phyloP scores from a whole-genome alignment of 2,797 vertebrate species.

The Decapterus maruadsi region DNA sequence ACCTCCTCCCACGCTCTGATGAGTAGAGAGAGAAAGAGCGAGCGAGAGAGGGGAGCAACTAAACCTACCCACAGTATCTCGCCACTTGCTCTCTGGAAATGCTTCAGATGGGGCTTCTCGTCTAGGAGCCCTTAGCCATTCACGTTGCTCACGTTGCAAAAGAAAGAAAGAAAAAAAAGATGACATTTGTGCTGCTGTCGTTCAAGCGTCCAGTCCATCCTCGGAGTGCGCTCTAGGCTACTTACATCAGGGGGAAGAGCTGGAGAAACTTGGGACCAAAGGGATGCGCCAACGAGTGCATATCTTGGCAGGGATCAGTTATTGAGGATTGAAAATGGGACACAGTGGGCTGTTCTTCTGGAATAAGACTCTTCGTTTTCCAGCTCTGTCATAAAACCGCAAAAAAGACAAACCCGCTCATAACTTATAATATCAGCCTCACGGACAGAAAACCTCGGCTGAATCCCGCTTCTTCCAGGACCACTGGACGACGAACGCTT shows the following conservation, averaged over 20 bases:
- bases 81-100: slow-evolving; percentile 84
- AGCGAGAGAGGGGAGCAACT: slow-evolving; percentile 65
- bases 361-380: slow-evolving; percentile 45
- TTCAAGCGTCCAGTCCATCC: slow-evolving; percentile 40
- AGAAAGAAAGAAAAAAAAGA: background rate
- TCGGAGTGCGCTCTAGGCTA: slow-evolving; percentile 48
- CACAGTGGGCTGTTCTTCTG: slow-evolving; percentile 42
- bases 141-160: slow-evolving; percentile 2
- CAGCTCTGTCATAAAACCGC: slow-evolving; percentile 42
- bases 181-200: slow-evolving; percentile 33
- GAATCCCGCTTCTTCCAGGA: slow-evolving; percentile 4
- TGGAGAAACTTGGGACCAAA: slow-evolving; percentile 76
- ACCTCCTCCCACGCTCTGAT: slow-evolving; percentile 83
- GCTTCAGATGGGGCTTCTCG: slow-evolving; percentile 75
- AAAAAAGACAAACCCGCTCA: slow-evolving; percentile 12
- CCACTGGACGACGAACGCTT: slow-evolving; percentile 41
- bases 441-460: slow-evolving; percentile 31
- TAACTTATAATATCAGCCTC: slow-evolving; percentile 39
- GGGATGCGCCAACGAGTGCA: slow-evolving; percentile 69
- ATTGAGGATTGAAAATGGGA: slow-evolving; percentile 68
- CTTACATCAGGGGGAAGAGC: slow-evolving; percentile 36
- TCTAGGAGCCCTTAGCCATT: slow-evolving; percentile 23
- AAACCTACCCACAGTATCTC: slow-evolving; percentile 76
- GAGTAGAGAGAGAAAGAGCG: slow-evolving; percentile 70
- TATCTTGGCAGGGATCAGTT: slow-evolving; percentile 70